Evolutionary conservation across 2,888 invertebrate species (phyloP), one percentile per base, ranked within the genome.

Genomic region (Odontocolon sp.): DNA sequence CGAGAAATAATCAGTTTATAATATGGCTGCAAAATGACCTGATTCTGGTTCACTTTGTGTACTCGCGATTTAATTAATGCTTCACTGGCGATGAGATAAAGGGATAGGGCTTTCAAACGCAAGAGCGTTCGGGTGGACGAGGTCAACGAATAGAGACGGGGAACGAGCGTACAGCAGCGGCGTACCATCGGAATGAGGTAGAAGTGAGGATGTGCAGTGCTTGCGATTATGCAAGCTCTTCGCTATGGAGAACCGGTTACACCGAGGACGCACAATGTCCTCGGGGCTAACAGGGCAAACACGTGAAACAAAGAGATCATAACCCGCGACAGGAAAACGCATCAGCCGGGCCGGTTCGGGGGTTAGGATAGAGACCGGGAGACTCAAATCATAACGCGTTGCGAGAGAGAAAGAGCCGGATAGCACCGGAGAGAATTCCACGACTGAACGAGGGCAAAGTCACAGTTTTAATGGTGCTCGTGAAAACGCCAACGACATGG

Each of bases 391-490:
- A 83, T 86, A 84, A 85, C 84, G 82, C 83, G 83, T 86, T 85
- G 85, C 80, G 86, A 82, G 83, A 76, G 57, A 21, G 31, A 28
- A 50, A 54, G 73, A 36, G 54, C 28, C n/a, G 52, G 38, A 38
- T 38, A 54, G 14, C 50, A 47, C 63, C 40, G 16, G 18, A 33
- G 45, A 52, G 33, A 72, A 72, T 77, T 63, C 57, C 31, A 36
- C 63, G 72, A 75, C 78, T 79, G 82, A 80, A 70, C 82, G 70
- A 70, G 56, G 70, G 78, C 82, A 63, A 80, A 83, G 83, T 84
- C 84, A 82, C 83, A 84, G 82, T 86, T 87, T 88, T 87, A 88
- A 87, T 85, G 84, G 84, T 80, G 81, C 71, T 82, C 83, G 77
- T 83, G 85, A 87, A 86, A 87, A 86, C 73, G 70, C 80, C 77